Evolutionary conservation across 1,140 invertebrate species (phyloP).

Genomic region (Drosophila quadrilineata): DNA sequence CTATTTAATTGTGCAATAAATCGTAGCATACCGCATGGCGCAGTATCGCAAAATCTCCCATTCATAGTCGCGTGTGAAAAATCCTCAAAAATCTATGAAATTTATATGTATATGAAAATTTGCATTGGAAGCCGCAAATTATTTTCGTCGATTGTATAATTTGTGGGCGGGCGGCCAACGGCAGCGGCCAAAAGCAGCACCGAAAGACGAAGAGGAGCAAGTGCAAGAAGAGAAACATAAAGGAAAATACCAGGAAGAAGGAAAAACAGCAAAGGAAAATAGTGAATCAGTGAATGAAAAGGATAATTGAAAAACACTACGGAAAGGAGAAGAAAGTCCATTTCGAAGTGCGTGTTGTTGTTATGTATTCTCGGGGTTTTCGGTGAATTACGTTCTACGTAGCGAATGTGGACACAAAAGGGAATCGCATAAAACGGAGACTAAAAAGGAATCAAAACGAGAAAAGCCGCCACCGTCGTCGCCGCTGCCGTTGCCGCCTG

Average conservation of each 20-base stretch:
- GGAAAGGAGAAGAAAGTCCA: background rate
- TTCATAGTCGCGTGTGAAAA: constrained; percentile 9
- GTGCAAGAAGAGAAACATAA: constrained; percentile 3
- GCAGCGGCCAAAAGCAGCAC: constrained; percentile 50
- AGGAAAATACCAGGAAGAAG: constrained; percentile 3
- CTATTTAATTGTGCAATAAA: constrained; percentile 59
- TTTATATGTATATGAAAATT: background rate
- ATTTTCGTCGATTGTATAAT: constrained; percentile 63
- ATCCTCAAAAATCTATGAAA: constrained; percentile 7
- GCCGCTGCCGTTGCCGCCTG: constrained; percentile 66
- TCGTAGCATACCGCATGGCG: constrained; percentile 27
- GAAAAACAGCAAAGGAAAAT: background rate
- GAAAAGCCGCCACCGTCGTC: constrained; percentile 29
- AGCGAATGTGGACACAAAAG: constrained; percentile 63
- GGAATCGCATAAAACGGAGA: constrained; percentile 58
- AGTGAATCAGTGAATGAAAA: too few species aligned
- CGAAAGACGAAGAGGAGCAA: background rate
- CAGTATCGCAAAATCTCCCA: background rate
- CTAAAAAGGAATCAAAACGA: constrained; percentile 55
- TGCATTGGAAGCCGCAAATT: constrained; percentile 21
- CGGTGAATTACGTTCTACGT: constrained; percentile 41
- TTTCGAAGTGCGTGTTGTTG: constrained; percentile 42
- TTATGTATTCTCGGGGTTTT: constrained; percentile 47
- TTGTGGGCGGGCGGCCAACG: constrained; percentile 55
- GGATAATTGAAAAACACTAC: background rate